Conservation (phyloP, 2,797 vertebrate genomes). For the Psittacula derbiana region DNA sequence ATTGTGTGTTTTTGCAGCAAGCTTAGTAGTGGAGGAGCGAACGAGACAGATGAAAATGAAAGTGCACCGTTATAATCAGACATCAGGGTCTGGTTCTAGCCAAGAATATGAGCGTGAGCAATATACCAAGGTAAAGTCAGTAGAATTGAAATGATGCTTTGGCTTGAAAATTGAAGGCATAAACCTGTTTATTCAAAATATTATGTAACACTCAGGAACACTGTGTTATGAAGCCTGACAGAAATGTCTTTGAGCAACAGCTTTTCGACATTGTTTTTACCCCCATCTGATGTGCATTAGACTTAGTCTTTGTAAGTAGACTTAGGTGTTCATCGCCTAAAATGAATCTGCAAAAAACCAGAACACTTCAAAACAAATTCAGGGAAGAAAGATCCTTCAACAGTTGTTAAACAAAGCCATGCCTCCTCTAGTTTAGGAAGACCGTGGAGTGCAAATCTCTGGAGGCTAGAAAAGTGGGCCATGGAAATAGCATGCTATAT, state of each 20-base stretch:
- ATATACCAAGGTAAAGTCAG: slow-evolving; percentile 87
- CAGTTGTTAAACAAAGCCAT: background rate
- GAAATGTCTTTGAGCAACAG: background rate
- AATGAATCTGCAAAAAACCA: background rate
- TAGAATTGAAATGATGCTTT: slow-evolving; percentile 49
- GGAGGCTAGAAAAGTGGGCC: background rate
- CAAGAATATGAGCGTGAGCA: slow-evolving; percentile 91
- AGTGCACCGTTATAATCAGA: slow-evolving; percentile 91
- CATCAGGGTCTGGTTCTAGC: slow-evolving; percentile 90
- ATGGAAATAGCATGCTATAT: background rate
- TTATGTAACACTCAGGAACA: background rate
- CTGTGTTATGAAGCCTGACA: background rate
- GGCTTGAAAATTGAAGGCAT: slow-evolving; percentile 19
- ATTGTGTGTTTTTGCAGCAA: slow-evolving; percentile 86
- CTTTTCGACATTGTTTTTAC: background rate
- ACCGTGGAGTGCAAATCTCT: background rate
- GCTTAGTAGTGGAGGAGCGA: slow-evolving; percentile 91
- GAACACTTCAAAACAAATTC: background rate
- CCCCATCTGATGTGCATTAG: background rate
- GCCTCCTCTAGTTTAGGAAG: background rate
- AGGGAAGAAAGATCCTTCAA: background rate
- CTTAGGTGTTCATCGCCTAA: background rate
- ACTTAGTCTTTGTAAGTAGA: background rate
- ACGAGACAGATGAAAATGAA: slow-evolving; percentile 92
- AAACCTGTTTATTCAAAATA: slow-evolving; percentile 5